Conservation (phyloP, 2,113 vertebrate genomes). For the Candoia aspera region DNA sequence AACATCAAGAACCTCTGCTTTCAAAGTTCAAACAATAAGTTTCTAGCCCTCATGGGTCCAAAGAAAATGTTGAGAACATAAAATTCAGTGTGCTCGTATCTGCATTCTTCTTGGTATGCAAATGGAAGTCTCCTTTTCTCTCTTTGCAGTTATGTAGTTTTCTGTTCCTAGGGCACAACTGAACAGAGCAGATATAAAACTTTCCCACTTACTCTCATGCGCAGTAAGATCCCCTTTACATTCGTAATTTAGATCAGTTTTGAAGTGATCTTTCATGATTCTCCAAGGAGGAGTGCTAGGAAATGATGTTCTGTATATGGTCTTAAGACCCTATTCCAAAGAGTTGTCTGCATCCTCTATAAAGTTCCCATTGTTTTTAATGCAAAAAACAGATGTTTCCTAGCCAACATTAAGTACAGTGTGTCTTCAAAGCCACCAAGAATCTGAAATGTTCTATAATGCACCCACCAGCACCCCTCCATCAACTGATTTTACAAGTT, state of each 20-base stretch:
- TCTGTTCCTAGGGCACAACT: neutral
- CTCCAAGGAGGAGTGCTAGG: neutral
- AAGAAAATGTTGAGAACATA: conserved; percentile 8
- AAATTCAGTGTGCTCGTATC: conserved; percentile 24
- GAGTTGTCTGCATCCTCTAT: neutral
- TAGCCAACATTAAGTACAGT: neutral
- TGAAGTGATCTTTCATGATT: neutral
- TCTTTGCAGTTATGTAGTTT: neutral
- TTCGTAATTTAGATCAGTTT: neutral
- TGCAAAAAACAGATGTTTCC: neutral
- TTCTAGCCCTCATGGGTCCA: conserved; percentile 33
- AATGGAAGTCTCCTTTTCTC: neutral
- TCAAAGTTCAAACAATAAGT: conserved; percentile 22
- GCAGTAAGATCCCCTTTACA: neutral
- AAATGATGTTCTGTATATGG: neutral
- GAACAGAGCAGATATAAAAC: neutral
- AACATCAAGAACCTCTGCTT: conserved; percentile 30
- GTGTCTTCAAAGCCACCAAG: no score
- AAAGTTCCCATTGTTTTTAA: neutral
- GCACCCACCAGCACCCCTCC: no score
- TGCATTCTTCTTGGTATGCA: conserved; percentile 5
- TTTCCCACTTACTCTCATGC: neutral
- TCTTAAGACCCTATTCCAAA: neutral
- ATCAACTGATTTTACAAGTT: neutral
- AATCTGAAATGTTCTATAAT: neutral